Percentiles rank a stretch among this genome's conserved stretches.
Evolutionary conservation across 2,797 vertebrate genomes (phyloP).

Genomic region (Chelmon rostratus): DNA sequence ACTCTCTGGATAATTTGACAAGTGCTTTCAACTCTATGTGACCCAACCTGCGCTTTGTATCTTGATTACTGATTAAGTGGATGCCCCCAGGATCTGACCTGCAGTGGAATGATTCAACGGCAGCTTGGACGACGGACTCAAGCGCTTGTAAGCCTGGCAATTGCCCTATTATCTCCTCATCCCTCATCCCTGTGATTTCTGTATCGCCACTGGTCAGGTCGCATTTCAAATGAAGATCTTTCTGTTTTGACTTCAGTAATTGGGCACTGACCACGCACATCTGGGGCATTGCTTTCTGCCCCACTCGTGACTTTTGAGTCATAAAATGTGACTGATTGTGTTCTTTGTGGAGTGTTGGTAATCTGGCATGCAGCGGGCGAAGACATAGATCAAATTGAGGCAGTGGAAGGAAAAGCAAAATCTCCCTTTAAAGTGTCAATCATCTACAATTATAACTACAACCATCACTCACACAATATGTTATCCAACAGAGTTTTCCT

Average conservation of each 20-base stretch:
- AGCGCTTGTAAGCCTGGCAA: constrained; percentile 44
- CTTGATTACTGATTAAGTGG: constrained; percentile 70
- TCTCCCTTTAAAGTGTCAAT: background rate
- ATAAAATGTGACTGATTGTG: background rate
- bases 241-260: constrained; percentile 8
- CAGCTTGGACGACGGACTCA: constrained; percentile 24
- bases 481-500: background rate
- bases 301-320: background rate
- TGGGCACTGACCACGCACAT: background rate
- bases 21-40: constrained; percentile 65
- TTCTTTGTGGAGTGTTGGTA: background rate
- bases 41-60: constrained; percentile 62
- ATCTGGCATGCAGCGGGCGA: background rate
- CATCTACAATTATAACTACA: background rate
- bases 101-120: constrained; percentile 35
- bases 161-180: constrained; percentile 51
- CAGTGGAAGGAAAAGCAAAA: background rate
- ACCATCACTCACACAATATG: background rate
- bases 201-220: constrained; percentile 3
- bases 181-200: constrained; percentile 30
- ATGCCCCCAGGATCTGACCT: constrained; percentile 55
- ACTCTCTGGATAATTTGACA: constrained; percentile 70
- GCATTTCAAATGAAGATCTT: constrained; percentile 17
- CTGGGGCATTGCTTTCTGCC: background rate
- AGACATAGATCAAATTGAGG: background rate